Evolutionary conservation across 2,113 vertebrate genomes (phyloP), one percentile per base, ranked within the genome.

Genomic region (Panurus biarmicus): DNA sequence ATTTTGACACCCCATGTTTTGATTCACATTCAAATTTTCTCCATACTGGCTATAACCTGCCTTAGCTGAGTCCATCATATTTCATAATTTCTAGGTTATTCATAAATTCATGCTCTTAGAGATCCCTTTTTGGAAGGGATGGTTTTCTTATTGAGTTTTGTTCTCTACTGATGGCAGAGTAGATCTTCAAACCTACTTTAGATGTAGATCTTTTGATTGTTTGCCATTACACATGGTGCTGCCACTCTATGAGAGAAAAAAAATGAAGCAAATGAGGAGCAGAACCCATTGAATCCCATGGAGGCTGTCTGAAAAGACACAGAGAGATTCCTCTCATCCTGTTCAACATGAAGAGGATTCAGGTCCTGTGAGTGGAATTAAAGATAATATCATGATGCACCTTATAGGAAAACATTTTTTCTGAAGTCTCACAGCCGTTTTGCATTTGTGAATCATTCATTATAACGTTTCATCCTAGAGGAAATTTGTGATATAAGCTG

Each of bases 301-400:
- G 42, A 45, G 19, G 8, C 7, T 31, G 11, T 25, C 35, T 66
- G 33, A 58, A 84, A 75, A 62, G 35, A 6, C 36, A 24, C 1
- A 1, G 17, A 12, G 28, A 82, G 1, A 53, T 35, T 70, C 21
- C 9, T n/a, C 38, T 64, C 11, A 12, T 51, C 17, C 21, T 42
- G 7, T 6, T 78, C n/a, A 29, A 1, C 2, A 3, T 18, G 45
- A 69, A 28, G 23, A n/a, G 10, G 40, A 65, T 36, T 86, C 38
- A 26, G 6, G 9, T 26, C 42, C 61, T 70, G 29, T 20, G 23
- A 50, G 8, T 87, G 24, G 11, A 72, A 53, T 35, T 36, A 48
- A n/a, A 2, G 2, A 33, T 1, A 40, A 13, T 5, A 20, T 51
- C 17, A 29, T 12, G 28, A 31, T 20, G 12, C 8, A 33, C 5